Percentiles rank a stretch among this genome's conserved stretches.
Conservation (phyloP, 2,113 vertebrate species). For the Climacteris rufus region DNA sequence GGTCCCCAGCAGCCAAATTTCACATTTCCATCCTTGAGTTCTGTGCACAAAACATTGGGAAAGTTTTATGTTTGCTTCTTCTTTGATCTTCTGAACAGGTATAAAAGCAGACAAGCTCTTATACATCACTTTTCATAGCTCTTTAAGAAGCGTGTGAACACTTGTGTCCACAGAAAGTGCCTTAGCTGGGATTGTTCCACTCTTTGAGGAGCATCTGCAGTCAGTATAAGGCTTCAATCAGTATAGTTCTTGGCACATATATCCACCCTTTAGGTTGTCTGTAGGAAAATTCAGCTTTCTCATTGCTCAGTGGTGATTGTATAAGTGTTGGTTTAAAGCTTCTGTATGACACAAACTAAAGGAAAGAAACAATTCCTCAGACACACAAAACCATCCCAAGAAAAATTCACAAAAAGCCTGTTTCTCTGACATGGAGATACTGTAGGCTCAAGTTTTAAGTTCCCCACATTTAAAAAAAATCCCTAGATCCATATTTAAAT, state of each 20-base stretch:
- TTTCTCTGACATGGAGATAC: neutral
- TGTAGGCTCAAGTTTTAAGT: neutral
- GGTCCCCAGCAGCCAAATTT: neutral
- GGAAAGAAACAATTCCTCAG: neutral
- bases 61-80: neutral
- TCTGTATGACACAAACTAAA: neutral
- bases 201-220: neutral
- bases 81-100: neutral
- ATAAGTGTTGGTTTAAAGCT: neutral
- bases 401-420: neutral
- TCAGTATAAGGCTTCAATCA: neutral
- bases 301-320: neutral
- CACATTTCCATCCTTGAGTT: neutral
- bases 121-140: neutral
- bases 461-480: neutral
- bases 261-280: neutral
- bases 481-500: neutral
- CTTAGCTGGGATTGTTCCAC: neutral
- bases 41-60: neutral
- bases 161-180: neutral
- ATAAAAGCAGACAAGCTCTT: neutral
- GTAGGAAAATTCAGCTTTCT: neutral
- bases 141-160: neutral
- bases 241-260: neutral
- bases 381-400: neutral